These are phyloP conservation scores for Cercopithecus petaurista DNA, from an alignment of 2,797 vertebrate species.

Conservation along the genomic window DNA sequence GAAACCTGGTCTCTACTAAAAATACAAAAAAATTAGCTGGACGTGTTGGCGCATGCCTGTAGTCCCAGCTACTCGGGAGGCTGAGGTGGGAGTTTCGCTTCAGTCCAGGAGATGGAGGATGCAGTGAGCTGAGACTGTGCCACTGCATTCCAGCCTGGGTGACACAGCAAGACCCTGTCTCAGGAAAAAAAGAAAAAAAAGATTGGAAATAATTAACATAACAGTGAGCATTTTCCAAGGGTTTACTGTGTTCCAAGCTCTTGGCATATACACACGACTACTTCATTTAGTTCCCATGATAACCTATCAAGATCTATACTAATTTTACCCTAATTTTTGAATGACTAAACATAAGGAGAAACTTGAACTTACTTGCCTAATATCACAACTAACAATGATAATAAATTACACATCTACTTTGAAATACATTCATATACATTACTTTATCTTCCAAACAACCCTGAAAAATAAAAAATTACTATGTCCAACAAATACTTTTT, in stretches of 20 bases:
- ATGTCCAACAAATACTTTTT: not conserved
- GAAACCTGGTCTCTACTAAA: not conserved
- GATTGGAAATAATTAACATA: not conserved
- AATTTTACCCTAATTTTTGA: slow-evolving; percentile 1
- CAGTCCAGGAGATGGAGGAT: not conserved
- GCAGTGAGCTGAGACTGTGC: not conserved
- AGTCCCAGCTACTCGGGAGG: not conserved
- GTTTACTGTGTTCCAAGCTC: not conserved
- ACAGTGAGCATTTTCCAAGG: not conserved
- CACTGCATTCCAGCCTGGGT: not conserved
- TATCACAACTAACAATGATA: not conserved
- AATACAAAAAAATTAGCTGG: not conserved
- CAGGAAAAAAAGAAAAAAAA: not conserved
- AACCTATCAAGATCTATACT: not conserved
- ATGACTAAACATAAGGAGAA: slow-evolving; percentile 9
- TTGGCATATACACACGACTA: not conserved
- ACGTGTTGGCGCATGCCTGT: not conserved
- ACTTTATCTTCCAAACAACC: not conserved
- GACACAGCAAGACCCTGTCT: not conserved
- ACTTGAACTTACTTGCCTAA: not conserved
- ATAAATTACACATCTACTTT: not conserved
- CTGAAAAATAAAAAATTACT: not conserved
- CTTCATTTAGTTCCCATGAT: not conserved
- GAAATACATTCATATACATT: not conserved
- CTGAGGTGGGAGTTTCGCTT: not conserved